These are phyloP conservation scores for Lanistes nyassanus DNA, from an alignment of 1,140 invertebrate genomes.

Conservation along the genomic window DNA sequence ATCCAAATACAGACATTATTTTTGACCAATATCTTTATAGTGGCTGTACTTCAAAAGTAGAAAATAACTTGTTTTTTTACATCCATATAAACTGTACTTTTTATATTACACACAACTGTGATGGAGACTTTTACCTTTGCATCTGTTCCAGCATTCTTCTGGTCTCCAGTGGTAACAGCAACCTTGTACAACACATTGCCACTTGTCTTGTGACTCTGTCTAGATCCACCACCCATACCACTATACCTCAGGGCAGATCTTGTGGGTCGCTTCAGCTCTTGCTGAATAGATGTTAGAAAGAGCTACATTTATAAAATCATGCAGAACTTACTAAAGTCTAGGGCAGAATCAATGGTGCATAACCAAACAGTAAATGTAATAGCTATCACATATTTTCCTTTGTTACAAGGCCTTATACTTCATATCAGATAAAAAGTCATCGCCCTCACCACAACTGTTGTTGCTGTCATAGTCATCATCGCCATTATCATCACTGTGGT, in stretches of 20 bases:
- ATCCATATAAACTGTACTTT: not conserved
- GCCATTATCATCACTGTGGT: too few relatives aligned
- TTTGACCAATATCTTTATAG: not conserved
- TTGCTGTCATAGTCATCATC: too few relatives aligned
- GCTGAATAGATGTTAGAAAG: slow-evolving; percentile 15
- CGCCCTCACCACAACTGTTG: too few relatives aligned
- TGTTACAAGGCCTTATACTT: too few relatives aligned
- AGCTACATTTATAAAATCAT: not conserved
- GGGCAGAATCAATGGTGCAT: too few relatives aligned
- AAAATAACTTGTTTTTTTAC: too few relatives aligned
- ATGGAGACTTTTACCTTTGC: slow-evolving; percentile 65
- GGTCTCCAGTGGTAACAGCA: slow-evolving; percentile 62
- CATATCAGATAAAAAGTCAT: too few relatives aligned
- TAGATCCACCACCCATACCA: not conserved
- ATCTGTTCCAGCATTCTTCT: slow-evolving; percentile 62
- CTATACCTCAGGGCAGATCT: slow-evolving; percentile 37
- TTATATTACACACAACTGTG: not conserved
- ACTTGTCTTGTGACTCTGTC: slow-evolving; percentile 19
- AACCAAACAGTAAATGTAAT: too few relatives aligned
- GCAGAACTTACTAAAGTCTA: too few relatives aligned
- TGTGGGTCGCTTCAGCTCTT: slow-evolving; percentile 28
- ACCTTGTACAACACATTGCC: slow-evolving; percentile 62
- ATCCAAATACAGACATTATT: too few relatives aligned
- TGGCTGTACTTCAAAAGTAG: too few relatives aligned
- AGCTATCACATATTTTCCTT: too few relatives aligned